Percentiles rank a stretch among this genome's conserved stretches.
These are phyloP conservation scores for Tachina lurida DNA, from an alignment of 2,888 invertebrate species.

Conservation along the genomic window DNA sequence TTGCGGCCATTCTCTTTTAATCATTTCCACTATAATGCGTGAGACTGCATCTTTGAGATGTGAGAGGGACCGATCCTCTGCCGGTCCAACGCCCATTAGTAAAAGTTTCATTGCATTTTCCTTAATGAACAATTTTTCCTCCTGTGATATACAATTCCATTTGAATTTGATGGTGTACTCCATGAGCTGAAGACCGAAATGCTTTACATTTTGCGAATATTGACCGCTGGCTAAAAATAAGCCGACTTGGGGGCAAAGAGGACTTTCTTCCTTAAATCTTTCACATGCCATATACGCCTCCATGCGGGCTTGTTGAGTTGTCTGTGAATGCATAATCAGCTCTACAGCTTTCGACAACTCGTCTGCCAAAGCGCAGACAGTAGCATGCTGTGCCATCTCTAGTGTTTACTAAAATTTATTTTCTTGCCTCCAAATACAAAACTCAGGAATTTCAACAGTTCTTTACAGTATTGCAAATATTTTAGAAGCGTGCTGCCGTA, in stretches of 20 bases:
- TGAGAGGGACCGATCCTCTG: slow-evolving; percentile 86
- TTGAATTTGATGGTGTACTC: slow-evolving; percentile 96
- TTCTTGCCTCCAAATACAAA: neutral
- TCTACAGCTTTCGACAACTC: slow-evolving; percentile 92
- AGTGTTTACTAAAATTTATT: neutral
- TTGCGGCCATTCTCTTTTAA: slow-evolving; percentile 98
- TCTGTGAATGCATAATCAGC: slow-evolving; percentile 91
- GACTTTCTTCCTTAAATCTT: slow-evolving; percentile 87
- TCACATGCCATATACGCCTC: slow-evolving; percentile 94
- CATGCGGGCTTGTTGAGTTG: slow-evolving; percentile 89
- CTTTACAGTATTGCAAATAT: slow-evolving; percentile 39
- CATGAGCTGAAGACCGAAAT: slow-evolving; percentile 96
- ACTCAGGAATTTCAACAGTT: slow-evolving; percentile 30
- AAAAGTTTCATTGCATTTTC: slow-evolving; percentile 94
- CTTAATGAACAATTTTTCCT: slow-evolving; percentile 94
- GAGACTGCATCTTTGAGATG: slow-evolving; percentile 94
- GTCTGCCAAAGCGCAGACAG: slow-evolving; percentile 84
- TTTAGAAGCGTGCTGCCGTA: slow-evolving; percentile 54
- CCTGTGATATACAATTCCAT: slow-evolving; percentile 94
- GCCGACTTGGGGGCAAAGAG: slow-evolving; percentile 93
- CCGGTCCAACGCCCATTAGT: slow-evolving; percentile 89
- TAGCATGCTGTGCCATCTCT: slow-evolving; percentile 79
- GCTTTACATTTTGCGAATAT: slow-evolving; percentile 90
- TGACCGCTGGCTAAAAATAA: slow-evolving; percentile 90
- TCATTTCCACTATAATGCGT: slow-evolving; percentile 97